A percentile compares a stretch with the other conserved stretches of the same genome.
Conservation (phyloP, 2,797 vertebrate species). For the Acestrorhynchus altus region DNA sequence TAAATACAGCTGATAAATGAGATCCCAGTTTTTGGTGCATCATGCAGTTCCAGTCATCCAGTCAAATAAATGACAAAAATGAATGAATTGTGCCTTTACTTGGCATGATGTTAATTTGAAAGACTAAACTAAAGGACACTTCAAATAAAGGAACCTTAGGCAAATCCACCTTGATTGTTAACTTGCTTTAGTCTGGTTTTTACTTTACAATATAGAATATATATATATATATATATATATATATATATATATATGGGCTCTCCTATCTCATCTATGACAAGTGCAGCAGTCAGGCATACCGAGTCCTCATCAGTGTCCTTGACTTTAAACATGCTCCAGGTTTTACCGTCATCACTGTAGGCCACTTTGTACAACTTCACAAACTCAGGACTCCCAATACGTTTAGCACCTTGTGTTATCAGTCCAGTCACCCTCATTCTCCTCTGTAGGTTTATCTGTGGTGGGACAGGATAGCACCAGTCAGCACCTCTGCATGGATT, state of each 20-base stretch:
- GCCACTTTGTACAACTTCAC: slow-evolving; percentile 89
- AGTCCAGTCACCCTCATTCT: slow-evolving; percentile 86
- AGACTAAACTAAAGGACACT: too few species aligned
- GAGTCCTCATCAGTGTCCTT: slow-evolving; percentile 83
- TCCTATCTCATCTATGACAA: slow-evolving; percentile 24
- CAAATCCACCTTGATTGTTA: too few species aligned
- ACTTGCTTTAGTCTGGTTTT: too few species aligned
- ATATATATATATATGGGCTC: background rate
- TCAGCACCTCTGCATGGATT: too few species aligned
- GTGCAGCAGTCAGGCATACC: slow-evolving; percentile 71
- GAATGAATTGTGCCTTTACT: background rate
- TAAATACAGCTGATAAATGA: too few species aligned
- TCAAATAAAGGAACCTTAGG: too few species aligned
- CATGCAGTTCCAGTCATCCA: background rate
- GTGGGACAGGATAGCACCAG: slow-evolving; percentile 17
- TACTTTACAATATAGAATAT: slow-evolving; percentile 1
- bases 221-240: slow-evolving; percentile 6
- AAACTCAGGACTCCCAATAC: slow-evolving; percentile 86
- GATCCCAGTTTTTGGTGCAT: too few species aligned
- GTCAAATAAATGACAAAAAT: background rate
- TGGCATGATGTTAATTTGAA: too few species aligned
- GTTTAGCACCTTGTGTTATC: slow-evolving; percentile 88
- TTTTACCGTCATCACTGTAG: slow-evolving; percentile 83
- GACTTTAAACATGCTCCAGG: slow-evolving; percentile 82
- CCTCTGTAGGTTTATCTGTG: slow-evolving; percentile 84